phyloP scores from a whole-genome alignment of 2,888 invertebrate species.

The Heliconius aoede region DNA sequence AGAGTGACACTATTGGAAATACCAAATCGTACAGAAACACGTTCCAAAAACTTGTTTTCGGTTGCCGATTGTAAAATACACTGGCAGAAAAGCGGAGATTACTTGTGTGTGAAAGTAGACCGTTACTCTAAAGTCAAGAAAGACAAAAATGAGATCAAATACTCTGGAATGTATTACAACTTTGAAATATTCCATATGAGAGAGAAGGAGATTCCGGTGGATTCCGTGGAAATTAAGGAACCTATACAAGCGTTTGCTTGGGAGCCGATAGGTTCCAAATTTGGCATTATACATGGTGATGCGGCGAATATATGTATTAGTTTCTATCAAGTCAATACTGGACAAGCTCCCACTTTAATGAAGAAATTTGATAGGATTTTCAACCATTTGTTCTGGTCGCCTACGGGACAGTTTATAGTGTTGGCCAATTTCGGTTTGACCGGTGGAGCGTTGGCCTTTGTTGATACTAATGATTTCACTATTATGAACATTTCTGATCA shows the following conservation, averaged over 20 bases:
- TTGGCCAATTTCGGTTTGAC: constrained; percentile 93
- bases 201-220: constrained; percentile 98
- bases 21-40: constrained; percentile 93
- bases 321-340: constrained; percentile 94
- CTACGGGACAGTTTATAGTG: constrained; percentile 96
- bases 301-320: constrained; percentile 91
- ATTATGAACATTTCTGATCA: constrained; percentile 98
- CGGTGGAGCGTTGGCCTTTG: constrained; percentile 96
- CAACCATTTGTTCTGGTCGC: constrained; percentile 98
- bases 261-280: constrained; percentile 98
- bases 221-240: constrained; percentile 97
- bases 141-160: constrained; percentile 96
- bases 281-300: constrained; percentile 98
- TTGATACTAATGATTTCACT: constrained; percentile 97
- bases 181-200: constrained; percentile 99
- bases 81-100: constrained; percentile 99
- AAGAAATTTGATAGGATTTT: constrained; percentile 96
- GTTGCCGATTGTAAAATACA: constrained; percentile 99
- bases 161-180: constrained; percentile 98
- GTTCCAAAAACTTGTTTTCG: constrained; percentile 98
- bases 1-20: constrained; percentile 96
- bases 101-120: constrained; percentile 95
- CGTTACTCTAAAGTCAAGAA: constrained; percentile 95
- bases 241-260: constrained; percentile 97
- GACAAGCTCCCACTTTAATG: constrained; percentile 93